Evolutionary conservation across 2,888 invertebrate species (phyloP), one percentile per base, ranked within the genome.

Genomic region (Drosophila vallismaia): DNA sequence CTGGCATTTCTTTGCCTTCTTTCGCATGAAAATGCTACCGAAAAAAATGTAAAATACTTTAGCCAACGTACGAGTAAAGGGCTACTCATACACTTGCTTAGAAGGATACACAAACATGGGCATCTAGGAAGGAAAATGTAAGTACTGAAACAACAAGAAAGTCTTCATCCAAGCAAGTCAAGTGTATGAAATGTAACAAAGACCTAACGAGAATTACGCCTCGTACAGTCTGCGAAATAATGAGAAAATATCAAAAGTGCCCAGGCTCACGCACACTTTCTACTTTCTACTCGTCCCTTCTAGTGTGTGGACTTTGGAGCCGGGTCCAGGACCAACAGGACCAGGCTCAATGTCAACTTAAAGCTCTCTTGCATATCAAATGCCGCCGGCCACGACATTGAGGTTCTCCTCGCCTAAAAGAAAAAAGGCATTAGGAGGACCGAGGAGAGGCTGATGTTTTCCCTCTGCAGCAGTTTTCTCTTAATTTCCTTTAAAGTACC

Each of bases 171-270:
- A 74, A 70, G 74, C 78, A 82, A 84, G 85, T 85, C 76, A 85
- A 84, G 82, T 84, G 82, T 82, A 80, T 80, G 82, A 80, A 85
- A 83, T 83, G 74, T 82, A 85, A 86, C 85, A 86, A 84, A 86
- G 87, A 80, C 78, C 85, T 78, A 76, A 81, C 74, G 70, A 74
- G 79, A 84, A 86, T 86, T 84, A 74, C 79, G 71, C 68, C 72
- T 75, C 80, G 69, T 73, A 71, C 72, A 73, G 24, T 24, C 14
- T 10, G 44, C 70, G 62, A 73, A 80, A 86, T 86, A 82, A 82
- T 82, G 84, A 82, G 86, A 86, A 86, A 84, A 84, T 86, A 78
- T 83, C 71, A 83, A 83, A 75, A 79, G 79, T 82, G 59, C 52
- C 64, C 42, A 24, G 63, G 63, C 70, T 42, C 55, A 77, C 75